Conservation (phyloP, 2,797 vertebrate genomes). For the Scarus forsteni region DNA sequence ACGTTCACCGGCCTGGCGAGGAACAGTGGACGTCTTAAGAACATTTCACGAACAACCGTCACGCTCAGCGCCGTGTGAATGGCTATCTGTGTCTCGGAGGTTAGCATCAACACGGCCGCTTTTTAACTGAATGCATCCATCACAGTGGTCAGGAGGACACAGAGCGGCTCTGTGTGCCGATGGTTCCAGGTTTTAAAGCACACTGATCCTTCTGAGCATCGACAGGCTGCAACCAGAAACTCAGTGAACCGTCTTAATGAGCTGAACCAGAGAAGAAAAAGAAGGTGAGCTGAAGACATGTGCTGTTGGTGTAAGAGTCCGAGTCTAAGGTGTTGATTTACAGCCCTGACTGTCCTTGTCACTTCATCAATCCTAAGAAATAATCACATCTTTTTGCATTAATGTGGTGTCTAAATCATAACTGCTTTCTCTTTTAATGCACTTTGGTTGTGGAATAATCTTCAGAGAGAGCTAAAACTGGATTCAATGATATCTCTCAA, state of each 20-base stretch:
- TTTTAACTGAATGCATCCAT: constrained; percentile 87
- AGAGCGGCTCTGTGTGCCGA: constrained; percentile 66
- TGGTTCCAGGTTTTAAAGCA: constrained; percentile 53
- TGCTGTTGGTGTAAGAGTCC: not conserved
- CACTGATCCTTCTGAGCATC: constrained; percentile 58
- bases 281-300: not conserved
- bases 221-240: constrained; percentile 34
- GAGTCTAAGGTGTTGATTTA: too few species aligned
- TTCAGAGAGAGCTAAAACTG: too few species aligned
- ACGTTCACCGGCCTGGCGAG: constrained; percentile 33
- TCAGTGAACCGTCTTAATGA: constrained; percentile 40
- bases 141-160: constrained; percentile 77
- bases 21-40: constrained; percentile 60
- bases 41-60: constrained; percentile 59
- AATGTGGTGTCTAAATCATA: too few species aligned
- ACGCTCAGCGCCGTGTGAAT: constrained; percentile 86
- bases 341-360: too few species aligned
- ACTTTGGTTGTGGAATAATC: too few species aligned
- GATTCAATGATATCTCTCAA: too few species aligned
- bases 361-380: too few species aligned
- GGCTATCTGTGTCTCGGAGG: constrained; percentile 83
- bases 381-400: too few species aligned
- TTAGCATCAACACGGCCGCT: constrained; percentile 84
- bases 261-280: not conserved
- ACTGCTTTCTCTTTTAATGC: too few species aligned